A percentile compares a stretch with the other conserved stretches of the same genome.
Evolutionary conservation across 2,888 invertebrate genomes (phyloP).

Genomic region (Morpho deidamia): DNA sequence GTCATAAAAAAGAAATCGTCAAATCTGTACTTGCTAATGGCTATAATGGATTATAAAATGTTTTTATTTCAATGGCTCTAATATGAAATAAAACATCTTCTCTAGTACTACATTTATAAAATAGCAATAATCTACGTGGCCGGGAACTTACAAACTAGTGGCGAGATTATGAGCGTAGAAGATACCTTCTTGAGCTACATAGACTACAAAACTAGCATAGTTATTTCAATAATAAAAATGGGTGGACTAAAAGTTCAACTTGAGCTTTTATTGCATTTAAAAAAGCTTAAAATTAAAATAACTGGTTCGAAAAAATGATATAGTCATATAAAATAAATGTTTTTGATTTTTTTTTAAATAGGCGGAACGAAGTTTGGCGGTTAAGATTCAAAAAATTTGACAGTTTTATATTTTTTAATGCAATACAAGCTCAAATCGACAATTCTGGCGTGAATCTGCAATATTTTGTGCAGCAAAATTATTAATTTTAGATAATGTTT

Average conservation of each 20-base stretch:
- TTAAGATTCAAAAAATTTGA: not conserved
- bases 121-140: constrained; percentile 28
- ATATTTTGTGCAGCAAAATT: constrained; percentile 14
- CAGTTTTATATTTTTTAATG: not conserved
- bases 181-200: constrained; percentile 21
- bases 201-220: constrained; percentile 11
- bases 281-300: not conserved
- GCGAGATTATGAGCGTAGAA: constrained; percentile 50
- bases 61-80: no score
- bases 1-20: no score
- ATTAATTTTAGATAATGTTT: constrained; percentile 16
- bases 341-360: constrained; percentile 1
- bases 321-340: not conserved
- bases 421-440: constrained; percentile 11
- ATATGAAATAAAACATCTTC: no score
- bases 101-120: no score
- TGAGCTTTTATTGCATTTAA: constrained; percentile 11
- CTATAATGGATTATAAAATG: no score
- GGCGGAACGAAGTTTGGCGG: constrained; percentile 2
- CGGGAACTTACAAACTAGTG: constrained; percentile 39
- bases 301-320: not conserved
- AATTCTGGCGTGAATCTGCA: constrained; percentile 18
- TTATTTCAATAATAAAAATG: constrained; percentile 14
- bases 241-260: constrained; percentile 18
- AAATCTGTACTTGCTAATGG: no score